Percentiles rank a stretch among this genome's conserved stretches.
Evolutionary conservation across 2,888 invertebrate species (phyloP).

Genomic region (Nasonia oneida): DNA sequence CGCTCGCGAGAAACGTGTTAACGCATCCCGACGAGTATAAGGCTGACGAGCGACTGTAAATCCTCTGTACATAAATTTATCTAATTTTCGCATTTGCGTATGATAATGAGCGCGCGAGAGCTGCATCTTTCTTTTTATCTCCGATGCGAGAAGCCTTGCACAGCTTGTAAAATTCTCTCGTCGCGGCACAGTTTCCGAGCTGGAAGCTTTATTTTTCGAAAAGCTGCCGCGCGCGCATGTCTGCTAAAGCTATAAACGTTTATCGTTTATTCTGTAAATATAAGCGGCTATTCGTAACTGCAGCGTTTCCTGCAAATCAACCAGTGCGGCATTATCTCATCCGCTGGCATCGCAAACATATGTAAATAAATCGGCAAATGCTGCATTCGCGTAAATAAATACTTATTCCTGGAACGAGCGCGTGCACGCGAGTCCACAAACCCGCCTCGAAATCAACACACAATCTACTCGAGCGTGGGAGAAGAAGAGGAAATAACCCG

Average conservation of each 20-base stretch:
- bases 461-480: background rate
- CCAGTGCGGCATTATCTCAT: background rate
- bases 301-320: background rate
- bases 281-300: background rate
- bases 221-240: too few relatives aligned
- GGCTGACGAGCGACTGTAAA: background rate
- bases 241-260: background rate
- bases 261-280: background rate
- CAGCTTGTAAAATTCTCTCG: too few relatives aligned
- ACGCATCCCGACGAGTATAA: background rate
- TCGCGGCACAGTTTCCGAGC: too few relatives aligned
- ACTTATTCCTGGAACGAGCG: background rate
- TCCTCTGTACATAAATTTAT: slow-evolving; percentile 4
- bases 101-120: background rate
- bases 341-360: background rate
- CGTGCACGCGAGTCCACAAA: background rate
- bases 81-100: background rate
- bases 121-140: background rate
- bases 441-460: background rate
- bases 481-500: background rate
- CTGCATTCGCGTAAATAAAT: background rate
- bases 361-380: slow-evolving; percentile 6
- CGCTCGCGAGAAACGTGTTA: slow-evolving; percentile 1
- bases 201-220: background rate
- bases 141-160: background rate